Conservation (phyloP, 1,140 invertebrate species). For the Ephestia elutella region DNA sequence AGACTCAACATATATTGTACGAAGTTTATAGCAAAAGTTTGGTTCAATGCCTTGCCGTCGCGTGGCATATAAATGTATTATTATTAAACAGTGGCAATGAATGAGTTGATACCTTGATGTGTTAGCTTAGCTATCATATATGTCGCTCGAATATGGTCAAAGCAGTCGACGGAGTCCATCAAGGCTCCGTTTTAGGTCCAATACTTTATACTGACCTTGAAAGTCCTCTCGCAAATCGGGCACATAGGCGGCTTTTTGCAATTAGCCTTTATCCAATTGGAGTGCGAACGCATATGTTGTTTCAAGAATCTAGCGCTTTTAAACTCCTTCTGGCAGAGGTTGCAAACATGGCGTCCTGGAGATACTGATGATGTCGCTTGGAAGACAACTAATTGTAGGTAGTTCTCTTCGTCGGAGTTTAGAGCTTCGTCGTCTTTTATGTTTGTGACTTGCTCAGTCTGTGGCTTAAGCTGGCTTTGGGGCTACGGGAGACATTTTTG, state of each 20-base stretch:
- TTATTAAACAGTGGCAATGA: too few species aligned
- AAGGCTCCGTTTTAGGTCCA: not conserved
- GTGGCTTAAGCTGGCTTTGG: not conserved
- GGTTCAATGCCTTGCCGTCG: too few species aligned
- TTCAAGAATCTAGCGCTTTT: slow-evolving; percentile 76
- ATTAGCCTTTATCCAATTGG: slow-evolving; percentile 78
- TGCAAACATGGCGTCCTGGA: slow-evolving; percentile 75
- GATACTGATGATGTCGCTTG: slow-evolving; percentile 61
- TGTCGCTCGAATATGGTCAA: too few species aligned
- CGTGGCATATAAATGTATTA: too few species aligned
- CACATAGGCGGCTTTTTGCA: slow-evolving; percentile 78
- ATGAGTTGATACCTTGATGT: too few species aligned
- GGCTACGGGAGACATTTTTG: not conserved
- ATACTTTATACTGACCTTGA: slow-evolving; percentile 43
- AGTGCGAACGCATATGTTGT: slow-evolving; percentile 75
- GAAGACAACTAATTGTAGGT: slow-evolving; percentile 67
- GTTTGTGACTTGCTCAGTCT: not conserved
- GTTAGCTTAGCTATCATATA: too few species aligned
- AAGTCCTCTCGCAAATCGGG: slow-evolving; percentile 74
- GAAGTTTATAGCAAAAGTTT: too few species aligned
- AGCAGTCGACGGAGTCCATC: too few species aligned
- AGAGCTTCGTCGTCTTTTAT: slow-evolving; percentile 36
- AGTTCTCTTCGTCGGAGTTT: slow-evolving; percentile 62
- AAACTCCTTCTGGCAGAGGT: slow-evolving; percentile 77
- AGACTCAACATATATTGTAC: too few species aligned